A percentile compares a stretch with the other conserved stretches of the same genome.
phyloP scores from a whole-genome alignment of 2,797 vertebrate genomes.

The Liparis tanakae region DNA sequence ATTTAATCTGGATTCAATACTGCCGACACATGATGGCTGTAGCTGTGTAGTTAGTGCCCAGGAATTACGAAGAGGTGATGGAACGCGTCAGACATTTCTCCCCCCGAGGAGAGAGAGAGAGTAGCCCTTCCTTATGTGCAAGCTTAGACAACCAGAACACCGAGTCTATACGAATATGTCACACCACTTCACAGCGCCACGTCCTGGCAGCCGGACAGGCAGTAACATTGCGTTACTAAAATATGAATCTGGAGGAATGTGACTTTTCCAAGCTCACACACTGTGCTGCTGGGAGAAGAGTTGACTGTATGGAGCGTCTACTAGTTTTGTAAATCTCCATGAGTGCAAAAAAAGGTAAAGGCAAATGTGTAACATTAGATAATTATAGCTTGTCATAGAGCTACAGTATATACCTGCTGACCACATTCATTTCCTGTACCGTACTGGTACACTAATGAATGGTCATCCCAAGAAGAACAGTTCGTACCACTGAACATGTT shows the following conservation, averaged over 20 bases:
- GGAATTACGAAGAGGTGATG: too few relatives aligned
- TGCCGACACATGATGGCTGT: not conserved
- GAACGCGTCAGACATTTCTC: too few relatives aligned
- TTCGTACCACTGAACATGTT: slow-evolving; percentile 13
- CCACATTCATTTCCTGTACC: not conserved
- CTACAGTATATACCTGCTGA: not conserved
- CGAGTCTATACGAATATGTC: too few relatives aligned
- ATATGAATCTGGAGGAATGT: too few relatives aligned
- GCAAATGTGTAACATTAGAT: not conserved
- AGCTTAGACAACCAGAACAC: too few relatives aligned
- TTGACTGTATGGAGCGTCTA: not conserved
- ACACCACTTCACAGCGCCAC: too few relatives aligned
- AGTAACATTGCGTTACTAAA: too few relatives aligned
- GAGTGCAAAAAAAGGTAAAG: slow-evolving; percentile 3
- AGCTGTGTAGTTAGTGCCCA: too few relatives aligned
- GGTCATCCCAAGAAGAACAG: not conserved
- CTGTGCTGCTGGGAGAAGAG: slow-evolving; percentile 41
- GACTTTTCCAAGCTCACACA: slow-evolving; percentile 33
- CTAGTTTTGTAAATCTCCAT: not conserved
- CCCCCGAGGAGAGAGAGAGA: too few relatives aligned
- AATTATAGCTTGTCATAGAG: not conserved
- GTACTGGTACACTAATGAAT: not conserved
- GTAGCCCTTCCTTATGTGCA: too few relatives aligned
- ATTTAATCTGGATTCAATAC: not conserved
- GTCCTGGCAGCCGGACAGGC: too few relatives aligned